A percentile compares a stretch with the other conserved stretches of the same genome.
phyloP scores from a whole-genome alignment of 2,888 invertebrate genomes.

The Sarcophaga caerulescens region DNA sequence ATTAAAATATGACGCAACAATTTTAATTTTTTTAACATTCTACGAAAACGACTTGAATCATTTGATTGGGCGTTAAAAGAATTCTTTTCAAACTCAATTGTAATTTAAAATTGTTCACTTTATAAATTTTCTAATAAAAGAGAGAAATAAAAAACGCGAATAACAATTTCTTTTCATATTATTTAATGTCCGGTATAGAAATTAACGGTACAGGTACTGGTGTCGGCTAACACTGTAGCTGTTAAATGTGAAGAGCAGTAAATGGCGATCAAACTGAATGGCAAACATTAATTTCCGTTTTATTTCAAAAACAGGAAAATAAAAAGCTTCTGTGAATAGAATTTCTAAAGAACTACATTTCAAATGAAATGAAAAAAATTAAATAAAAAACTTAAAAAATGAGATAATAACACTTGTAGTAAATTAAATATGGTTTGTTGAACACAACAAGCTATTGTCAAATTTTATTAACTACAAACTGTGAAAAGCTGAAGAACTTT shows the following conservation, averaged over 20 bases:
- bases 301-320: constrained; percentile 17
- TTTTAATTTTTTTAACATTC: no score
- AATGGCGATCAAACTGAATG: constrained; percentile 75
- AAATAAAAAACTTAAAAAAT: no score
- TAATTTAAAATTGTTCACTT: no score
- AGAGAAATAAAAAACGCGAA: no score
- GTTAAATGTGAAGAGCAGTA: no score
- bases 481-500: not conserved
- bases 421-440: constrained; percentile 13
- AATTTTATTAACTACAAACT: constrained; percentile 12
- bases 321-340: not conserved
- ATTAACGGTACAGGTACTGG: no score
- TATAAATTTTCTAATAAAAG: no score
- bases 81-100: no score
- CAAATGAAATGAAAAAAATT: not conserved
- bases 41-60: no score
- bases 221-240: no score
- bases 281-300: constrained; percentile 76
- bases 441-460: constrained; percentile 8
- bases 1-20: no score
- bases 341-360: not conserved
- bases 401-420: constrained; percentile 10
- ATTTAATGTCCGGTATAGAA: constrained; percentile 13
- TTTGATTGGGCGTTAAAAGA: no score
- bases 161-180: not conserved